Evolutionary conservation across 1,140 invertebrate species (phyloP).

Genomic region (Dufourea novaeangliae): DNA sequence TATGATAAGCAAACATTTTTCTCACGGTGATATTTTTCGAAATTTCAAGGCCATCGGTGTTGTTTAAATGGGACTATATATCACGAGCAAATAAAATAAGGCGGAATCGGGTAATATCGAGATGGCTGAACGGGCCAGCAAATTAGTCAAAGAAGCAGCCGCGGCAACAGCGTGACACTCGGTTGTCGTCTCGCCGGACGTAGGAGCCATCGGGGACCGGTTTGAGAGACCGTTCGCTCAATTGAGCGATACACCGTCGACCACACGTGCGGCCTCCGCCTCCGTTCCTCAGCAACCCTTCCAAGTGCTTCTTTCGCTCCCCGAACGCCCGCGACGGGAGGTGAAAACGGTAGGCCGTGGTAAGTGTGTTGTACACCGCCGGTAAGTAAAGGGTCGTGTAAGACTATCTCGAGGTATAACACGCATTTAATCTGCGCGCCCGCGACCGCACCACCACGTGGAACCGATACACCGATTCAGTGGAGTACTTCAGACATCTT

Average conservation of each 20-base stretch:
- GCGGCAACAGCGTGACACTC: slow-evolving; percentile 66
- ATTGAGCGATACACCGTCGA: slow-evolving; percentile 77
- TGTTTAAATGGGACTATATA: too few species aligned
- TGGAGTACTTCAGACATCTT: background rate
- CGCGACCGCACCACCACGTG: background rate
- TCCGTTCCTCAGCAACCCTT: slow-evolving; percentile 30
- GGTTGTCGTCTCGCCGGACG: slow-evolving; percentile 65
- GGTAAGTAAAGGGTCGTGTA: slow-evolving; percentile 48
- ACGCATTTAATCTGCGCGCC: slow-evolving; percentile 9
- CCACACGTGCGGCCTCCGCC: slow-evolving; percentile 72
- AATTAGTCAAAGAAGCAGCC: slow-evolving; percentile 70
- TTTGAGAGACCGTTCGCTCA: slow-evolving; percentile 72
- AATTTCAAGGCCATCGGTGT: background rate
- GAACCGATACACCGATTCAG: background rate
- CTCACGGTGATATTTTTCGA: background rate
- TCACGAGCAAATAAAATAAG: too few species aligned
- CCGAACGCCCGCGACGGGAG: slow-evolving; percentile 8
- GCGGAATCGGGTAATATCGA: slow-evolving; percentile 24
- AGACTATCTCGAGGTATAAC: slow-evolving; percentile 1
- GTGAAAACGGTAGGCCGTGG: slow-evolving; percentile 52
- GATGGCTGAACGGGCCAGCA: slow-evolving; percentile 47
- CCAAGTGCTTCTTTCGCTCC: slow-evolving; percentile 49
- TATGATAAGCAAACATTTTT: too few species aligned
- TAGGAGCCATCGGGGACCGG: slow-evolving; percentile 69
- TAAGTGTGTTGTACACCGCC: slow-evolving; percentile 48